Evolutionary conservation across 2,113 vertebrate species (phyloP).

Genomic region (Xyliphius kryptos): DNA sequence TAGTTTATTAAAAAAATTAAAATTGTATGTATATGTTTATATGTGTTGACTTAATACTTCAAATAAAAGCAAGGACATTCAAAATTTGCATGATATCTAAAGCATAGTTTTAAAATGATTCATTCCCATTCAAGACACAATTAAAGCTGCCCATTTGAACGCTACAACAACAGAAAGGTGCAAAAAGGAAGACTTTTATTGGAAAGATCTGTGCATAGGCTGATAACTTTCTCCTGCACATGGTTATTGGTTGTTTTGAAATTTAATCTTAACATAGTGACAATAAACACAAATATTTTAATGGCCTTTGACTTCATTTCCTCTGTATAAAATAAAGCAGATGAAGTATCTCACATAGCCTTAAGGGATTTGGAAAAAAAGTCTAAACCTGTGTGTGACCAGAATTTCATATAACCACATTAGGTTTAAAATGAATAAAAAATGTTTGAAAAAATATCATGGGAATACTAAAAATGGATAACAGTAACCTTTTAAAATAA

Average conservation of each 20-base stretch:
- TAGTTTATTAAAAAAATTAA: too few relatives aligned
- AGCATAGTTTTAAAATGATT: too few relatives aligned
- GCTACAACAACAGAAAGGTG: constrained; percentile 44
- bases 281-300: constrained; percentile 65
- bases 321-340: constrained; percentile 63
- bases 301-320: constrained; percentile 61
- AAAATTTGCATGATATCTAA: too few relatives aligned
- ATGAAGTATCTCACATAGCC: constrained; percentile 47
- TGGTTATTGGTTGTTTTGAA: constrained; percentile 55
- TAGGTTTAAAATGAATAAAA: constrained; percentile 12
- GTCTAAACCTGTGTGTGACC: constrained; percentile 18
- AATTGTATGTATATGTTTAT: too few relatives aligned
- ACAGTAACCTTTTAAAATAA: constrained; percentile 1
- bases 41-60: too few relatives aligned
- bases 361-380: constrained; percentile 15
- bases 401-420: neutral
- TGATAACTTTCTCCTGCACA: constrained; percentile 20
- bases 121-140: too few relatives aligned
- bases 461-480: neutral
- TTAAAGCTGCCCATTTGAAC: too few relatives aligned
- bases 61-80: too few relatives aligned
- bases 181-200: constrained; percentile 27
- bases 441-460: too few relatives aligned
- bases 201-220: constrained; percentile 11
- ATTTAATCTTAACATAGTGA: constrained; percentile 55